These are phyloP conservation scores for Diploscapter pachys DNA, from an alignment of 1,140 invertebrate species.

Conservation along the genomic window DNA sequence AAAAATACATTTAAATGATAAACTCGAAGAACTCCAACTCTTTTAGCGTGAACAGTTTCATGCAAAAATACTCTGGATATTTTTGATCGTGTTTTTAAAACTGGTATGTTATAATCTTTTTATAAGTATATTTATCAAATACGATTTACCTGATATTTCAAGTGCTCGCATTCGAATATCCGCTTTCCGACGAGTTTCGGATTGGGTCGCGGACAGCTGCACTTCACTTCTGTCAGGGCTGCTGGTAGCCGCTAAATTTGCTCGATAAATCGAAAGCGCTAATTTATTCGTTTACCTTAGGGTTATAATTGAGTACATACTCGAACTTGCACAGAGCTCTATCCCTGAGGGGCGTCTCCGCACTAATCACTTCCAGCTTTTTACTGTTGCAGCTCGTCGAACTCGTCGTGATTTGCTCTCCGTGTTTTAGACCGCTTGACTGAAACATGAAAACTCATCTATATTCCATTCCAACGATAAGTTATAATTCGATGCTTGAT, in stretches of 20 bases:
- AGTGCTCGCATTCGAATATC: constrained; percentile 58
- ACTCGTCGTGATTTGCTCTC: constrained; percentile 57
- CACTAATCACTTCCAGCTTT: constrained; percentile 50
- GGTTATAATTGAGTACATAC: constrained; percentile 58
- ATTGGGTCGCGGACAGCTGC: constrained; percentile 54
- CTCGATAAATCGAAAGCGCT: not conserved
- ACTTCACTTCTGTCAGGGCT: constrained; percentile 58
- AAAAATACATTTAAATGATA: no score
- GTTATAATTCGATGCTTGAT: no score
- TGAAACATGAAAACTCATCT: constrained; percentile 38
- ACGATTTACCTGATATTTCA: constrained; percentile 47
- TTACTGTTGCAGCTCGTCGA: constrained; percentile 53
- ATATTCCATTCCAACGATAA: not conserved
- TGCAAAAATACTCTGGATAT: no score
- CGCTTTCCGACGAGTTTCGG: constrained; percentile 51
- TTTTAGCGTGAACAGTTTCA: no score
- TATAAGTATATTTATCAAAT: no score
- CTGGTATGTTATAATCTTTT: no score
- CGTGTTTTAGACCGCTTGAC: constrained; percentile 46
- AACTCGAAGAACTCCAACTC: no score
- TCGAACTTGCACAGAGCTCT: constrained; percentile 57
- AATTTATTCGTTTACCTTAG: constrained; percentile 42
- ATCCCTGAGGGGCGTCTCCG: constrained; percentile 53
- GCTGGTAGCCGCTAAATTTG: constrained; percentile 55
- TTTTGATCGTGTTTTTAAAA: no score